These are phyloP conservation scores for Temnothorax longispinosus DNA, from an alignment of 1,140 invertebrate genomes.

Conservation along the genomic window DNA sequence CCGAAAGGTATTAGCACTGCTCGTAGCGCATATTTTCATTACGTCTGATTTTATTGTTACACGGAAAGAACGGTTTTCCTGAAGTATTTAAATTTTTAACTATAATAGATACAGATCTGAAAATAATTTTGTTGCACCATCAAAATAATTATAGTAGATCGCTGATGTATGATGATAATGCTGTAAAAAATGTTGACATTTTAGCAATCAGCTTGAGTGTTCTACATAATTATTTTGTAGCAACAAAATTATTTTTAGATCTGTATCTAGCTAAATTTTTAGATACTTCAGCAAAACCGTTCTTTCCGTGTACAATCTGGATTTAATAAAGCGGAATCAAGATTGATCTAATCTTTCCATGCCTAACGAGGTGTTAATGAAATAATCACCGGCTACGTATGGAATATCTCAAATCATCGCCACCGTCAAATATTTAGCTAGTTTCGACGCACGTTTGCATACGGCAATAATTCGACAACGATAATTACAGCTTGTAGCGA, in stretches of 20 bases:
- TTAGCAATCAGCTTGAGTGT: no score
- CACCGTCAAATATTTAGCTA: slow-evolving; percentile 35
- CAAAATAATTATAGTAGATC: no score
- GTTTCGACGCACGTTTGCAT: background rate
- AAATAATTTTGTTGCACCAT: no score
- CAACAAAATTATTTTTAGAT: no score
- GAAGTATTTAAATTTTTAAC: no score
- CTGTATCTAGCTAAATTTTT: no score
- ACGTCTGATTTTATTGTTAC: background rate
- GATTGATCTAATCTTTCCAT: background rate
- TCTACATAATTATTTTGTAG: no score
- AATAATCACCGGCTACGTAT: background rate
- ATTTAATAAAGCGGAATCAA: background rate
- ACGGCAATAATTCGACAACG: background rate
- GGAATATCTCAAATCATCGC: background rate
- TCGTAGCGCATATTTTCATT: background rate
- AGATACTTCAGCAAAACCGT: no score
- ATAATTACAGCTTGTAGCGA: slow-evolving; percentile 29
- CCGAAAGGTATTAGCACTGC: background rate
- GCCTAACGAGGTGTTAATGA: slow-evolving; percentile 15
- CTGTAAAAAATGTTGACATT: no score
- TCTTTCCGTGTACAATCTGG: background rate
- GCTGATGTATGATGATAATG: no score
- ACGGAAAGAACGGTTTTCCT: no score
- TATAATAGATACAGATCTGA: no score